Evolutionary conservation across 2,888 invertebrate genomes (phyloP).

Genomic region (Diadegma fenestrale): DNA sequence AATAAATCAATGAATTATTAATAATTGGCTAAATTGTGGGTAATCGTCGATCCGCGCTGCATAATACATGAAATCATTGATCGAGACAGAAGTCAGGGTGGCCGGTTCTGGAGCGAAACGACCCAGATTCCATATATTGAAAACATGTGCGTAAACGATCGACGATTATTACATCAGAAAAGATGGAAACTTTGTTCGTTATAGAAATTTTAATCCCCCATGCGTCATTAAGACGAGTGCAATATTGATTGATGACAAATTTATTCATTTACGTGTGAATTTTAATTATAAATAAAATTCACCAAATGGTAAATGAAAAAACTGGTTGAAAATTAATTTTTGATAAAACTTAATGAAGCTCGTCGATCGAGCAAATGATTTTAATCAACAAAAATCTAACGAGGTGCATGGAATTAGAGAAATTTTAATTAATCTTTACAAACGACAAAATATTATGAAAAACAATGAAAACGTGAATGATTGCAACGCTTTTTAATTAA

Average conservation of each 20-base stretch:
- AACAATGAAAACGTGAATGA: background rate
- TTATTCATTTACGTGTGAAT: background rate
- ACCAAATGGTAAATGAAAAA: background rate
- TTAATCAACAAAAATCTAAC: background rate
- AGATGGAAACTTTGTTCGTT: background rate
- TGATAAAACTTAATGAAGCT: background rate
- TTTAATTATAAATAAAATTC: background rate
- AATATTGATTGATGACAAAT: background rate
- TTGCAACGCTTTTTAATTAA: too few relatives aligned
- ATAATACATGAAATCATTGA: background rate
- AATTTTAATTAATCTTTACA: background rate
- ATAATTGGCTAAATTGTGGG: background rate
- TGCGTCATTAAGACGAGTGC: background rate
- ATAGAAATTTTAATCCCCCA: background rate
- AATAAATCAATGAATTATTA: background rate
- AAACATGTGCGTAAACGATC: slow-evolving; percentile 54
- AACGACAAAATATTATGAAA: background rate
- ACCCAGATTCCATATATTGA: slow-evolving; percentile 72
- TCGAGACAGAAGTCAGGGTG: slow-evolving; percentile 14
- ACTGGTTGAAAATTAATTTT: background rate
- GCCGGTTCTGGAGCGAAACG: slow-evolving; percentile 73
- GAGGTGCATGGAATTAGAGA: background rate
- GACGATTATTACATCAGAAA: slow-evolving; percentile 74
- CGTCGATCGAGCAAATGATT: background rate
- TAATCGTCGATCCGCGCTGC: slow-evolving; percentile 3